These are phyloP conservation scores for Stegostoma tigrinum DNA, from an alignment of 2,113 vertebrate species.

Conservation along the genomic window DNA sequence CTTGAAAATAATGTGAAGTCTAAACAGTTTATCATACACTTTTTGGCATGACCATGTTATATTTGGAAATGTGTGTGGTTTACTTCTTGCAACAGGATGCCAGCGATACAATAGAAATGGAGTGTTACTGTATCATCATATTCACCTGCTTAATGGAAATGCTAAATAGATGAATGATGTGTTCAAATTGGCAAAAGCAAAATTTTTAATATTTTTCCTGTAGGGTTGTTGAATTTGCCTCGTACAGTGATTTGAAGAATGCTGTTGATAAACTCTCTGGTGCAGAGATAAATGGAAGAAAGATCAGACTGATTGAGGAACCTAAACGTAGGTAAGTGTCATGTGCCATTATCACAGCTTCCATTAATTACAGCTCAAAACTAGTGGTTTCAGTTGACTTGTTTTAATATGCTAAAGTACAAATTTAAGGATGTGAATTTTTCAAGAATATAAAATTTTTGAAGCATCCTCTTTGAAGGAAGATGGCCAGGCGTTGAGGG, in stretches of 20 bases:
- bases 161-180: background rate
- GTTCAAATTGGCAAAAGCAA: background rate
- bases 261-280: conserved; percentile 92
- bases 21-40: no score
- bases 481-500: background rate
- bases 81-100: background rate
- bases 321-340: conserved; percentile 76
- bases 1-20: no score
- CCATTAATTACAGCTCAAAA: background rate
- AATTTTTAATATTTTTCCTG: background rate
- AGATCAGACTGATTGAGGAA: conserved; percentile 91
- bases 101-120: background rate
- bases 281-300: conserved; percentile 95
- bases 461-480: background rate
- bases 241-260: conserved; percentile 91
- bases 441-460: background rate
- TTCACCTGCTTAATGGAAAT: background rate
- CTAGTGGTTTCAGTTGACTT: background rate
- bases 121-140: background rate
- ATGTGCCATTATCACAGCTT: background rate
- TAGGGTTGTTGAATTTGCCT: conserved; percentile 95
- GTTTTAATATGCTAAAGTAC: background rate
- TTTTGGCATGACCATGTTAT: background rate
- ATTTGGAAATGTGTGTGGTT: background rate
- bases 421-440: background rate